phyloP scores from a whole-genome alignment of 1,140 invertebrate genomes.

The Drosophila santomea region DNA sequence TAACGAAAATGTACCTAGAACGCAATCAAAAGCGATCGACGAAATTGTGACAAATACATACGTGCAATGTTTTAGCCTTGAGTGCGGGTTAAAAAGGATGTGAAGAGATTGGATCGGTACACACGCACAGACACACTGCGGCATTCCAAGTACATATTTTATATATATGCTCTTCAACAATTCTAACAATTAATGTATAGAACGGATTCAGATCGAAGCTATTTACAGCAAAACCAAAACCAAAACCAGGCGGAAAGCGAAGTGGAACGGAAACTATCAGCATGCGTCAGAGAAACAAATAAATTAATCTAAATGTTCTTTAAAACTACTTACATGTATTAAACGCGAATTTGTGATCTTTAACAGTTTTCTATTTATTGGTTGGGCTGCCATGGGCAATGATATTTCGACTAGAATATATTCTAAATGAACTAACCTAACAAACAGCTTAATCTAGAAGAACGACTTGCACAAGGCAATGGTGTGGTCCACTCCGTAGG shows the following conservation, averaged over 20 bases:
- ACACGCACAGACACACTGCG: conserved; percentile 11
- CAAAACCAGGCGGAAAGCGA: conserved; percentile 5
- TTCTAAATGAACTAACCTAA: neutral
- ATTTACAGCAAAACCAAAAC: conserved; percentile 52
- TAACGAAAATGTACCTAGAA: conserved; percentile 75
- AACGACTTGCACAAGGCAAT: conserved; percentile 91
- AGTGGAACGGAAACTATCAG: conserved; percentile 48
- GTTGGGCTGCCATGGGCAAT: neutral
- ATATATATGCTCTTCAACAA: conserved; percentile 76
- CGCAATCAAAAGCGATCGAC: conserved; percentile 77
- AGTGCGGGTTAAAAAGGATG: conserved; percentile 9
- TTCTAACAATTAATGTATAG: conserved; percentile 54
- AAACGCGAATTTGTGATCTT: conserved; percentile 83
- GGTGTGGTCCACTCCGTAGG: conserved; percentile 94
- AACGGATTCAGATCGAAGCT: conserved; percentile 47
- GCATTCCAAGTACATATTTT: conserved; percentile 80
- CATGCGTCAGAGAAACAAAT: conserved; percentile 34
- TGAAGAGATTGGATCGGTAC: conserved; percentile 16
- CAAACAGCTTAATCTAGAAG: conserved; percentile 81
- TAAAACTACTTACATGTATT: conserved; percentile 81
- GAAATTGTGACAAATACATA: conserved; percentile 83
- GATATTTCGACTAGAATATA: neutral
- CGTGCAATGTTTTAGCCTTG: conserved; percentile 35
- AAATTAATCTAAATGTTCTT: conserved; percentile 83
- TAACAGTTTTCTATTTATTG: conserved; percentile 32